Conservation (phyloP, 2,888 invertebrate species). For the Candidula unifasciata region DNA sequence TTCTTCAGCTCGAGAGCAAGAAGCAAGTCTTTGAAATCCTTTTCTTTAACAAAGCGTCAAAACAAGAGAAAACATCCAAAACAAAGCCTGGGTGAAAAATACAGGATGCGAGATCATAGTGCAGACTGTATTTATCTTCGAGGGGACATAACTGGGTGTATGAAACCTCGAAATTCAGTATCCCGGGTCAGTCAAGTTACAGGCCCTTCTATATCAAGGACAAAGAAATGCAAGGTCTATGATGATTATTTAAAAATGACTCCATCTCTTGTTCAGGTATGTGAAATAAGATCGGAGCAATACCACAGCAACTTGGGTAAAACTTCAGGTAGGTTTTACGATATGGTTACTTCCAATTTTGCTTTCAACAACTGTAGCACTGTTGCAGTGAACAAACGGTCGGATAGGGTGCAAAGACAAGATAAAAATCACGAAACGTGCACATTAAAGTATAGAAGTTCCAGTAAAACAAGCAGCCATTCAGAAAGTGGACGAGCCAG, state of each 20-base stretch:
- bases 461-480: not conserved
- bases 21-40: not conserved
- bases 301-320: not conserved
- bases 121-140: not conserved
- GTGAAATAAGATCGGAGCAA: not conserved
- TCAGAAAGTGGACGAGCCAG: not conserved
- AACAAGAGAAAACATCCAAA: not conserved
- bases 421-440: not conserved
- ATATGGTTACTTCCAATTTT: no score
- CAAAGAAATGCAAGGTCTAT: not conserved
- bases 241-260: not conserved
- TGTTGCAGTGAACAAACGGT: not conserved
- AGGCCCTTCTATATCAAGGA: not conserved
- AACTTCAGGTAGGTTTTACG: not conserved
- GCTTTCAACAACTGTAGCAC: not conserved
- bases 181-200: slow-evolving; percentile 12
- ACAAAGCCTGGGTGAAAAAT: not conserved
- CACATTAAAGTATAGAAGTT: not conserved
- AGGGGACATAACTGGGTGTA: not conserved
- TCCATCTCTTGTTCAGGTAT: not conserved
- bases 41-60: not conserved
- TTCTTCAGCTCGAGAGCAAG: no score
- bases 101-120: not conserved
- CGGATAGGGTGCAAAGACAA: not conserved
- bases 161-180: not conserved